phyloP scores from a whole-genome alignment of 2,888 invertebrate species.

The Lumbricus terrestris region DNA sequence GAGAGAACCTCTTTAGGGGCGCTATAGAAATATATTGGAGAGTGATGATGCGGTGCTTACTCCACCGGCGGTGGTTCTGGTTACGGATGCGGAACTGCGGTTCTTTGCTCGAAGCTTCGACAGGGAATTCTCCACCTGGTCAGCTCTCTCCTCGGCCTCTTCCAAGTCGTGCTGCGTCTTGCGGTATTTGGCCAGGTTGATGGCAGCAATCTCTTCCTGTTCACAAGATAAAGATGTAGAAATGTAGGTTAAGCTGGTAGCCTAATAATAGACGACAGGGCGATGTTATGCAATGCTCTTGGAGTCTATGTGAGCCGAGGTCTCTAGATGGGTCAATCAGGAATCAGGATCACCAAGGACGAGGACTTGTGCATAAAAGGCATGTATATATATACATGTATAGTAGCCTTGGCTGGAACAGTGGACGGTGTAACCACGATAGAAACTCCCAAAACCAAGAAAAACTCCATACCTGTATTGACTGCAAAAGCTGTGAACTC shows the following conservation, averaged over 20 bases:
- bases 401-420: background rate
- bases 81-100: conserved; percentile 54
- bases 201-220: conserved; percentile 62
- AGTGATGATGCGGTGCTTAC: conserved; percentile 8
- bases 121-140: conserved; percentile 60
- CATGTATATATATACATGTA: no score
- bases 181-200: conserved; percentile 63
- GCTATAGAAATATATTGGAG: background rate
- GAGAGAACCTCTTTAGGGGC: background rate
- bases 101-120: conserved; percentile 60
- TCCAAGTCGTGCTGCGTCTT: conserved; percentile 63
- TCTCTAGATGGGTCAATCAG: background rate
- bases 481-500: background rate
- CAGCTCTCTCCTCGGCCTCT: conserved; percentile 63
- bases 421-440: background rate
- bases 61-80: conserved; percentile 32
- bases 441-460: background rate
- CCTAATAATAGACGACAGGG: no score
- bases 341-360: background rate
- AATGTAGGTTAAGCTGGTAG: background rate
- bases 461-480: background rate
- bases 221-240: background rate
- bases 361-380: background rate
- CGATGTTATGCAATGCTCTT: background rate
- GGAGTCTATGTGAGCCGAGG: no score